These are phyloP conservation scores for Anser cygnoides DNA, from an alignment of 2,113 vertebrate species.

Conservation along the genomic window DNA sequence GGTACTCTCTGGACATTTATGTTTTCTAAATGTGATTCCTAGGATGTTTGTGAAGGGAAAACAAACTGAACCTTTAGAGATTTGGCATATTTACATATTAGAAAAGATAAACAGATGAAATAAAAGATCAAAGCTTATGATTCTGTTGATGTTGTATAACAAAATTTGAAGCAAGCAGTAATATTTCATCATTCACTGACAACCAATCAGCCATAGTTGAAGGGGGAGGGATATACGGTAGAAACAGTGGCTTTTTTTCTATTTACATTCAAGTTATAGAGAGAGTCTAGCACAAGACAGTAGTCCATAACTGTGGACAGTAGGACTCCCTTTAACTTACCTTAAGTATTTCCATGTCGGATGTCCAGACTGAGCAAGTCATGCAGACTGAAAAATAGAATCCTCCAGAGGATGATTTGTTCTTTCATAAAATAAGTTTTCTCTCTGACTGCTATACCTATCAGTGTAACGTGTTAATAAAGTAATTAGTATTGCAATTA, in stretches of 20 bases:
- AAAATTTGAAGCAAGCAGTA: neutral
- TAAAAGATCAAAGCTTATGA: neutral
- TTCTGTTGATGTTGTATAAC: neutral
- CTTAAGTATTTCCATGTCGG: neutral
- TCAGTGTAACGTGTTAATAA: neutral
- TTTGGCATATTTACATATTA: neutral
- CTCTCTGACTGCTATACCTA: neutral
- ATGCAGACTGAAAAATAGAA: neutral
- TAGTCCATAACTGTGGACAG: neutral
- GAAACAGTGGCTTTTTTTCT: neutral
- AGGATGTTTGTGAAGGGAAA: neutral
- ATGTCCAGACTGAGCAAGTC: neutral
- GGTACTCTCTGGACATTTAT: neutral
- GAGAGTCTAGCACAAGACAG: neutral
- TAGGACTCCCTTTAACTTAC: neutral
- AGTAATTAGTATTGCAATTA: neutral
- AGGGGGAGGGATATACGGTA: neutral
- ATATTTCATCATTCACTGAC: neutral
- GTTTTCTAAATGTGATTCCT: neutral
- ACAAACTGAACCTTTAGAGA: neutral
- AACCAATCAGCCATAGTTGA: neutral
- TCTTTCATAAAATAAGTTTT: neutral
- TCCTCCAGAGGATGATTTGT: neutral
- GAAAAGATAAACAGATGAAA: neutral
- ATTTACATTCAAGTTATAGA: neutral